Conservation (phyloP, 2,888 invertebrate species). For the Strigamia transsilvanica region DNA sequence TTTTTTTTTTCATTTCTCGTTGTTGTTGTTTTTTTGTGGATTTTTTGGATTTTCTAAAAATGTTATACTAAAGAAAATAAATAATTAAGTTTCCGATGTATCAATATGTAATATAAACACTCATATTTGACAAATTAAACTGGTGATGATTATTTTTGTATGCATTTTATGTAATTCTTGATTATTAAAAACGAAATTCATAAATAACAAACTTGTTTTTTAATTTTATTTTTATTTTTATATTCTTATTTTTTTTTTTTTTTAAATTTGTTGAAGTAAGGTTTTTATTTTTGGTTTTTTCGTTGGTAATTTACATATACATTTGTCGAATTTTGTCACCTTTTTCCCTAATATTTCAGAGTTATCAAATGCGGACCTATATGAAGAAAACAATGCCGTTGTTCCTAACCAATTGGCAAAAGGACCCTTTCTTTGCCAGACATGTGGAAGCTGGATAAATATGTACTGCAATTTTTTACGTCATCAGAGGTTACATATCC, state of each 20-base stretch:
- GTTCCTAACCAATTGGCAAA: not conserved
- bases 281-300: not conserved
- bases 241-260: not conserved
- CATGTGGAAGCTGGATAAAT: constrained; percentile 24
- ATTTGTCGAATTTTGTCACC: constrained; percentile 10
- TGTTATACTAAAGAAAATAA: not conserved
- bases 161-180: not conserved
- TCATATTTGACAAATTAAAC: not conserved
- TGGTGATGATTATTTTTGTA: not conserved
- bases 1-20: not conserved
- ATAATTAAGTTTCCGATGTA: not conserved
- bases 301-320: not conserved
- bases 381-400: constrained; percentile 1
- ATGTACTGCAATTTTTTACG: constrained; percentile 45
- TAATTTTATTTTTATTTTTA: not conserved
- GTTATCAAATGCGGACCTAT: not conserved
- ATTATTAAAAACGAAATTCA: not conserved
- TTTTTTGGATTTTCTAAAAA: not conserved
- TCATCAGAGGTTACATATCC: not conserved
- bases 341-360: constrained; percentile 35
- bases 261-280: not conserved
- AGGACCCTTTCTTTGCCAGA: not conserved
- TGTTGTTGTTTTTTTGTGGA: not conserved
- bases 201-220: not conserved
- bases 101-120: not conserved